Evolutionary conservation across 2,888 invertebrate species (phyloP), one percentile per base, ranked within the genome.

Genomic region (Phaonia tiefii): DNA sequence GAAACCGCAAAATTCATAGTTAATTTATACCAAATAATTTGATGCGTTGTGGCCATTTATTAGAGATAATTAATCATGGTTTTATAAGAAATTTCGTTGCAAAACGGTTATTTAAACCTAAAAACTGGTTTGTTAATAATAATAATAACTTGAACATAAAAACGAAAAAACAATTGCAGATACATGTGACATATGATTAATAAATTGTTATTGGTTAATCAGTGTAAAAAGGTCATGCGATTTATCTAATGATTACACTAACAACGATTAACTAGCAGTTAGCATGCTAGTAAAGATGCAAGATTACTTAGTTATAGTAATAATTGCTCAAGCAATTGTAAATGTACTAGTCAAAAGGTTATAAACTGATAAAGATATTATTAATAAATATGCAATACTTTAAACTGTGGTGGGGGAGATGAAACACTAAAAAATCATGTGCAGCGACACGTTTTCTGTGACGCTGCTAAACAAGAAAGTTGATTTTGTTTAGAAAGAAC

Each of bases 191-290:
- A 25, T 54, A 54, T 54, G 54, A 54, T 54, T 54, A 54, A 54
- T 25, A 54, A 54, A 22, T 25, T 22, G 10, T 49, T 20, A 13
- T 22, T 54, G 25, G 20, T 22, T 11, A 44, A 54, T 22, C 11
- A 49, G 11, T 4, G 39, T 63, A 39, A 63, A 63, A 63, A 42
- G 63, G 63, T 63, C 63, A 63, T 63, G 63, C 63, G n/a, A 22
- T 42, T 22, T 13, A 63, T 63, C 22, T 31, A 63, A 11, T 39
- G 37, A 39, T 60, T 63, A 63, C 42, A 39, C 11, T 31, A 31
- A 58, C 58, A 58, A 60, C 22, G 20, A 31, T 31, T n/a, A 51
- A 13, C 37, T 69, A 54, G 39, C 54, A 51, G 39, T 51, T 67
- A 67, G 49, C 46, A 46, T 46, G 15, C 8, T 4, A 54, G n/a